A percentile compares a stretch with the other conserved stretches of the same genome.
These are phyloP conservation scores for Fragum sueziense DNA, from an alignment of 2,888 invertebrate genomes.

Conservation along the genomic window DNA sequence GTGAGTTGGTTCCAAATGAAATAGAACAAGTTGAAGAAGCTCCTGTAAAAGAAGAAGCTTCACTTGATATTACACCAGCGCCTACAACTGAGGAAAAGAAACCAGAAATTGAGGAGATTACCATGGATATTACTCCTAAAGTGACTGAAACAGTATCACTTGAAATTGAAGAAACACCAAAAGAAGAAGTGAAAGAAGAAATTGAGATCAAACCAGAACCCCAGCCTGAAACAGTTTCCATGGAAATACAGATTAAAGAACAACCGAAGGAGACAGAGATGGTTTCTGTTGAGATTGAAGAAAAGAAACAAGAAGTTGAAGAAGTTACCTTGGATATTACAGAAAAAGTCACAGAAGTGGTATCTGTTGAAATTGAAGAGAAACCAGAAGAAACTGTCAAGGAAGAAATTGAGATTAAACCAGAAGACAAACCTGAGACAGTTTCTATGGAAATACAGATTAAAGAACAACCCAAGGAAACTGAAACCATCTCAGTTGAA, in stretches of 20 bases:
- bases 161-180: not conserved
- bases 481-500: conserved; percentile 32
- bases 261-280: conserved; percentile 20
- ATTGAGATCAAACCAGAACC: conserved; percentile 34
- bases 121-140: not conserved
- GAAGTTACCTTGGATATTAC: not conserved
- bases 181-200: not conserved
- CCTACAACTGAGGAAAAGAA: not conserved
- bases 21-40: conserved; percentile 47
- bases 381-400: not conserved
- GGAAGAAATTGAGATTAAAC: conserved; percentile 10
- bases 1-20: conserved; percentile 38
- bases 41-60: conserved; percentile 38
- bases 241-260: not conserved
- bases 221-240: conserved; percentile 20
- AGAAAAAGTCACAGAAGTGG: not conserved
- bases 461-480: conserved; percentile 1
- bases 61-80: not conserved
- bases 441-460: not conserved
- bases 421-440: conserved; percentile 39
- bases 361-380: not conserved
- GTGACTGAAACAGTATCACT: not conserved
- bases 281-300: conserved; percentile 37
- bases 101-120: conserved; percentile 4
- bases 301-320: not conserved